Evolutionary conservation across 2,113 vertebrate species (phyloP).

Genomic region (Redunca redunca): DNA sequence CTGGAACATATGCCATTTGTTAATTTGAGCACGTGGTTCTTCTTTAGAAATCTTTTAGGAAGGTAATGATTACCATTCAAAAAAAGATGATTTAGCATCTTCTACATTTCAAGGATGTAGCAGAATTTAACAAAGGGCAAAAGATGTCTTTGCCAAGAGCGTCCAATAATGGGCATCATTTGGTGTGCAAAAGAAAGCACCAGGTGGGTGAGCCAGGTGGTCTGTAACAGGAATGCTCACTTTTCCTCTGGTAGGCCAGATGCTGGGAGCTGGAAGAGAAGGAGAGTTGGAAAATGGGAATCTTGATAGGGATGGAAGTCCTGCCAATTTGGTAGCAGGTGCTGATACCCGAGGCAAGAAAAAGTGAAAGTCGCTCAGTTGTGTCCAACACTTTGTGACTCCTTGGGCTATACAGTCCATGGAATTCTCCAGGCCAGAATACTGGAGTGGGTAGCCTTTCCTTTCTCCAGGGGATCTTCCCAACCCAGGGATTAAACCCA

Average conservation of each 20-base stretch:
- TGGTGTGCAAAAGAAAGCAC: not conserved
- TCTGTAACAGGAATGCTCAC: not conserved
- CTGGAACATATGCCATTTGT: not conserved
- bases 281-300: not conserved
- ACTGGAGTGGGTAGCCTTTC: not conserved
- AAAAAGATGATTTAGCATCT: not conserved
- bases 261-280: not conserved
- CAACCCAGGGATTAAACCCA: not conserved
- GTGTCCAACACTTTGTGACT: not conserved
- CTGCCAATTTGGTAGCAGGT: too few relatives aligned
- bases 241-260: not conserved
- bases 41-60: not conserved
- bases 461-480: not conserved
- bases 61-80: not conserved
- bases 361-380: not conserved
- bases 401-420: not conserved
- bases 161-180: not conserved
- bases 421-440: not conserved
- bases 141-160: not conserved
- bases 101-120: not conserved
- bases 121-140: not conserved
- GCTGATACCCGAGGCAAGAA: not conserved
- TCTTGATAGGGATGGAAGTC: not conserved
- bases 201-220: not conserved
- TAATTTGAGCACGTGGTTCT: constrained; percentile 4